phyloP scores from a whole-genome alignment of 2,888 invertebrate species.

The Muschampia plurimacula region DNA sequence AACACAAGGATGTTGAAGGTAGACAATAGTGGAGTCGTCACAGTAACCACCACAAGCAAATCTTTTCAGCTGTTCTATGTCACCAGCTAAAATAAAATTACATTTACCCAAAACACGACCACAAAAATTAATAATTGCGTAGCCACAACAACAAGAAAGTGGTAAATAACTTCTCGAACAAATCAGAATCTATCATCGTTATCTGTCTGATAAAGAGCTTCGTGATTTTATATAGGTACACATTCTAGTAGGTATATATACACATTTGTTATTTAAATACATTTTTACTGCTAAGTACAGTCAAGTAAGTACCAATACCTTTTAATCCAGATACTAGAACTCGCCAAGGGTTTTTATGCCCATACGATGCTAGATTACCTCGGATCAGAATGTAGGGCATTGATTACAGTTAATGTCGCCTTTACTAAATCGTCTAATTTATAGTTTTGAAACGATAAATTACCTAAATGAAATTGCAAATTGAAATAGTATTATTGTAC shows the following conservation, averaged over 20 bases:
- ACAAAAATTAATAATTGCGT: not conserved
- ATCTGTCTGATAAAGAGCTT: slow-evolving; percentile 5
- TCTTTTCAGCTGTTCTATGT: slow-evolving; percentile 93
- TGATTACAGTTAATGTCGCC: slow-evolving; percentile 71
- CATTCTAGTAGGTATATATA: not conserved
- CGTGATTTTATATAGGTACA: not conserved
- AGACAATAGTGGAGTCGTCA: slow-evolving; percentile 94
- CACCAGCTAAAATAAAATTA: slow-evolving; percentile 82
- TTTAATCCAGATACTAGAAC: slow-evolving; percentile 94
- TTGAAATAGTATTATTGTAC: not conserved
- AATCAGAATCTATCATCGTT: slow-evolving; percentile 8
- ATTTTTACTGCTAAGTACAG: too few relatives aligned
- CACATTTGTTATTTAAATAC: not conserved
- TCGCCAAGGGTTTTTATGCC: slow-evolving; percentile 94
- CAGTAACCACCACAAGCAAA: slow-evolving; percentile 94
- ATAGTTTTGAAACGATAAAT: not conserved
- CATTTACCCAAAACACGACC: not conserved
- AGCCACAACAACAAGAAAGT: not conserved
- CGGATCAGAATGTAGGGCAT: slow-evolving; percentile 97
- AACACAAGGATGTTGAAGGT: slow-evolving; percentile 94
- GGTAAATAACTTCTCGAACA: not conserved
- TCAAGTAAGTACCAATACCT: slow-evolving; percentile 78
- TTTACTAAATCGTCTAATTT: slow-evolving; percentile 15
- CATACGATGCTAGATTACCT: slow-evolving; percentile 94
- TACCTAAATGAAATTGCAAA: not conserved